A percentile compares a stretch with the other conserved stretches of the same genome.
phyloP scores from a whole-genome alignment of 2,113 vertebrate species.

The Tiliqua scincoides region DNA sequence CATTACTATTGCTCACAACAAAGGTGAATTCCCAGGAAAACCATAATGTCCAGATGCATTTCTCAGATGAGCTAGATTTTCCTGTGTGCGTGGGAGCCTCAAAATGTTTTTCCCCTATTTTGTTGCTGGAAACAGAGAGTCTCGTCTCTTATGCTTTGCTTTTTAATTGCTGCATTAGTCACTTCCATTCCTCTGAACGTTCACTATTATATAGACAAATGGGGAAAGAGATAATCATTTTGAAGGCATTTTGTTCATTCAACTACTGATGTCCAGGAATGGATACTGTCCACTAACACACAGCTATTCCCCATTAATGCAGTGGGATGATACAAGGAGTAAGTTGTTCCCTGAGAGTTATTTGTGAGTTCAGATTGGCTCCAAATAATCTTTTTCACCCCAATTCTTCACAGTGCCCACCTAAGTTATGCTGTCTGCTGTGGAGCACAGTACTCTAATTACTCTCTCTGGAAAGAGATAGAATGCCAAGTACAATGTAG shows the following conservation, averaged over 20 bases:
- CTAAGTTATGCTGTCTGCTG: not conserved
- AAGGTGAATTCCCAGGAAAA: not conserved
- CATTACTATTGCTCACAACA: not conserved
- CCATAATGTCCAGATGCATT: not conserved
- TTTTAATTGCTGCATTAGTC: not conserved
- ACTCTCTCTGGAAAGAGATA: not conserved
- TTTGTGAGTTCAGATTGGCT: fast-evolving
- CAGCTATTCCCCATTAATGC: not conserved
- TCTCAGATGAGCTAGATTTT: slow-evolving; percentile 1
- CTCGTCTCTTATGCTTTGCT: slow-evolving; percentile 1
- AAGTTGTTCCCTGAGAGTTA: not conserved
- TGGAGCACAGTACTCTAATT: not conserved
- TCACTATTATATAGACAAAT: not conserved
- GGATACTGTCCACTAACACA: not conserved
- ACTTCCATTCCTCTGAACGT: not conserved
- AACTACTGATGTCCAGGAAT: not conserved
- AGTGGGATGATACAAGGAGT: not conserved
- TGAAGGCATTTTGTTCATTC: not conserved
- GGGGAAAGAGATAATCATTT: not conserved
- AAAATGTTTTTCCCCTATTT: not conserved
- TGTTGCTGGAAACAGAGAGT: not conserved
- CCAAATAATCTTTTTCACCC: not conserved
- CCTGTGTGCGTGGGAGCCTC: not conserved
- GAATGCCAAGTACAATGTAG: not conserved
- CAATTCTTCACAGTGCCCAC: not conserved